Conservation (phyloP, 2,797 vertebrate species). For the Echiichthys vipera region DNA sequence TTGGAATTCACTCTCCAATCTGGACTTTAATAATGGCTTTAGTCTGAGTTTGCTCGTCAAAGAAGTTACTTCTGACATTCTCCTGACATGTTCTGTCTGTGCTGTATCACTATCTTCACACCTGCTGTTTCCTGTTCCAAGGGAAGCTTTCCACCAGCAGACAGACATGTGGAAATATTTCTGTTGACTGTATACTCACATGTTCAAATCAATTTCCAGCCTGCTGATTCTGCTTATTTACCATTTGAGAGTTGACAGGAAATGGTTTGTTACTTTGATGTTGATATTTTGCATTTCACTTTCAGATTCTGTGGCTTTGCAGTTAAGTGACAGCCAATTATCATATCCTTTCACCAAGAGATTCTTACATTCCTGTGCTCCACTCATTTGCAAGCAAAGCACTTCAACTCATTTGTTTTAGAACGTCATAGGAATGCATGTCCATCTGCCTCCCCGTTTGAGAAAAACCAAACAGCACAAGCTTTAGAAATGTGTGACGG, state of each 20-base stretch:
- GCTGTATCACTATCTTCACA: slow-evolving; percentile 27
- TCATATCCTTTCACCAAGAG: slow-evolving; percentile 1
- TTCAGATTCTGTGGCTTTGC: slow-evolving; percentile 22
- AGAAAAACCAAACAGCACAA: background rate
- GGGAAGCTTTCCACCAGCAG: slow-evolving; percentile 13
- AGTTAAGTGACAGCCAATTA: slow-evolving; percentile 25
- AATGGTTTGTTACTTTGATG: background rate
- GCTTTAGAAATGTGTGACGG: slow-evolving; percentile 18
- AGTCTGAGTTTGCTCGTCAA: slow-evolving; percentile 37
- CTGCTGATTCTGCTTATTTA: slow-evolving; percentile 14
- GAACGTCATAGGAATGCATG: background rate
- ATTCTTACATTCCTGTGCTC: background rate
- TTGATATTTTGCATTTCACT: slow-evolving; percentile 5
- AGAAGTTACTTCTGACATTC: slow-evolving; percentile 38
- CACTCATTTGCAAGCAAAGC: slow-evolving; percentile 7
- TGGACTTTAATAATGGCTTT: slow-evolving; percentile 33
- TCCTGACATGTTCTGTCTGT: background rate
- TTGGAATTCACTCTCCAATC: slow-evolving; percentile 40
- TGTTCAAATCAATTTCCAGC: slow-evolving; percentile 5
- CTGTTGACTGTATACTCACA: background rate
- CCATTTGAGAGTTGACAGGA: slow-evolving; percentile 7
- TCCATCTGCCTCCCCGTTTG: slow-evolving; percentile 26
- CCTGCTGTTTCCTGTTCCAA: background rate
- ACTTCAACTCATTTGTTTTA: slow-evolving; percentile 21
- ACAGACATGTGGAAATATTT: background rate